Evolutionary conservation across 2,797 vertebrate genomes (phyloP), one percentile per base, ranked within the genome.

Genomic region (Alosa sapidissima): DNA sequence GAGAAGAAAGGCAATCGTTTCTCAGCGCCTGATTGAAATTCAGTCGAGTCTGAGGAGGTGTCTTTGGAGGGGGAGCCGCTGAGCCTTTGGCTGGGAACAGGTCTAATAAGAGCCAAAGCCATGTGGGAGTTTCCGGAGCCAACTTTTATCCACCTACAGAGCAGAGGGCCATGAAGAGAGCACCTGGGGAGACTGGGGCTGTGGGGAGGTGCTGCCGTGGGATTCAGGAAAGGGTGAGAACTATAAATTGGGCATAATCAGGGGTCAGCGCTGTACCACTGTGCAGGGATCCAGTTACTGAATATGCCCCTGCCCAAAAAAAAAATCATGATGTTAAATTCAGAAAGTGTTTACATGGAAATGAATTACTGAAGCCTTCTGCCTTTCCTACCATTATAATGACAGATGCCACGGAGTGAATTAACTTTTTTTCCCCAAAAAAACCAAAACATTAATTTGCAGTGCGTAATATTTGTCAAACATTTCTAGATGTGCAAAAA

Each of bases 131-230:
- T 84, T 14, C 54, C 33, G 55, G 84, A 49, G 83, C 72, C 55
- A 85, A 68, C 47, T 90, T 89, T 89, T 87, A 89, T 90, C 86
- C 84, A 54, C 86, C 87, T 85, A 82, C 87, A 82, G 68, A 86
- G 41, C 36, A 8, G 0, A 78, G 72, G 5, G 19, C 72, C 14
- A 16, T 5, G 1, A 1, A 47, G 41, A 47, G 72, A 21, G 16
- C 36, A 72, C 65, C 28, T 41, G 41, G 51, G 81, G 86, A n/a
- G 83, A 65, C 19, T 68, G 33, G 81, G 83, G 72, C n/a, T 75
- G 24, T 10, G 51, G 24, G 41, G 78, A 85, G 68, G 13, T 24
- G 45, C 24, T 58, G 41, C 45, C 48, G 51, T 81, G 81, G 81
- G 83, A 88, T 60, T 41, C 81, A 11, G 81, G 47, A 36, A 36